These are phyloP conservation scores for Poeciliopsis retropinna DNA, from an alignment of 2,113 vertebrate genomes.

Conservation along the genomic window DNA sequence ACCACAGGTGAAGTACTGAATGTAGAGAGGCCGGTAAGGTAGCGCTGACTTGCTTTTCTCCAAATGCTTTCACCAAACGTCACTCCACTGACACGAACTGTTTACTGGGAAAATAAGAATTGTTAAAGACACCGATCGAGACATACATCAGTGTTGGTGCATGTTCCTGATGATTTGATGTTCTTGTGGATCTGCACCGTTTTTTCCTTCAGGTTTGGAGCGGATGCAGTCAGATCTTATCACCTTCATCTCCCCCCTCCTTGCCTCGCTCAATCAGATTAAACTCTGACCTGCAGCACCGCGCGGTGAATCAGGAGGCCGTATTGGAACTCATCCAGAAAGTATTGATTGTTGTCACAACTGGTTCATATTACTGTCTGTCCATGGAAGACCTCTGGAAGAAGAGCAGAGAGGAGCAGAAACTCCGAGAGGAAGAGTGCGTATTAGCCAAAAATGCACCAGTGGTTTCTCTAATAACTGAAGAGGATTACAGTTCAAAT, in stretches of 20 bases:
- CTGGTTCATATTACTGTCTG: constrained; percentile 12
- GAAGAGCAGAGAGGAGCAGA: neutral
- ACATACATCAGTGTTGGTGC: neutral
- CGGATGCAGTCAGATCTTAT: neutral
- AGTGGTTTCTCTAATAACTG: neutral
- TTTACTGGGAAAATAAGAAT: neutral
- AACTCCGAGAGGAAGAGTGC: neutral
- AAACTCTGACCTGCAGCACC: constrained; percentile 19
- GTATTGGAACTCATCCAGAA: neutral
- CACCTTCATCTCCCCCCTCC: neutral
- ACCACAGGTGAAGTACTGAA: no score
- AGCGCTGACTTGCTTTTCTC: no score
- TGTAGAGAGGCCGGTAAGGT: no score
- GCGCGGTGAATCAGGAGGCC: neutral
- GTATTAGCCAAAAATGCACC: neutral
- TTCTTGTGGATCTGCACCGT: neutral
- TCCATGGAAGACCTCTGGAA: constrained; percentile 2
- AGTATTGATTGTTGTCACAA: constrained; percentile 35
- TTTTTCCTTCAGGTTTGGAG: neutral
- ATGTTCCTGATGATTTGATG: neutral
- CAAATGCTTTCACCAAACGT: no score
- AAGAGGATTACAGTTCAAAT: neutral
- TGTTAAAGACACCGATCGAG: neutral
- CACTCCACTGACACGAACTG: no score
- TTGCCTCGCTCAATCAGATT: constrained; percentile 4